phyloP scores from a whole-genome alignment of 1,140 invertebrate genomes.

The Tetraneura akinire region DNA sequence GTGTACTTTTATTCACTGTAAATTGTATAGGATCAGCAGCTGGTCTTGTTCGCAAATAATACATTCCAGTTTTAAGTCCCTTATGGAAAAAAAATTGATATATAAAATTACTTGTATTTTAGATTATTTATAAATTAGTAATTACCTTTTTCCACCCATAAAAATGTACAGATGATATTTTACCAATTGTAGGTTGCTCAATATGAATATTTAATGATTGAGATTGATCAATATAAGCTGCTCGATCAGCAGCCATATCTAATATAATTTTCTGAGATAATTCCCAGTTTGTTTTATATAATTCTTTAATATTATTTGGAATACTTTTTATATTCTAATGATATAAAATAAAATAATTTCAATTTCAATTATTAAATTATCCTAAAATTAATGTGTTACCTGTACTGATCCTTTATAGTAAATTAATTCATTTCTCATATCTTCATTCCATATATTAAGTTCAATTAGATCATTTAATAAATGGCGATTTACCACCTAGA shows the following conservation, averaged over 20 bases:
- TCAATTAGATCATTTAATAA: conserved; percentile 91
- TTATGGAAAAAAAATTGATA: conserved; percentile 57
- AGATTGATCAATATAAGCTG: conserved; percentile 98
- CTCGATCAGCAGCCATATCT: conserved; percentile 97
- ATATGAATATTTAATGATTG: conserved; percentile 98
- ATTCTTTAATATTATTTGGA: conserved; percentile 82
- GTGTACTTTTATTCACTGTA: conserved; percentile 90
- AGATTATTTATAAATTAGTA: conserved; percentile 11
- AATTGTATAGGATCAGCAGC: conserved; percentile 96
- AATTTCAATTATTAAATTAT: background rate
- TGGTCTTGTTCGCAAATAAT: conserved; percentile 95
- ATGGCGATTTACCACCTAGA: conserved; percentile 95
- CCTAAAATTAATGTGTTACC: background rate
- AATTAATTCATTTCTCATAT: conserved; percentile 96
- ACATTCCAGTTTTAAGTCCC: conserved; percentile 99
- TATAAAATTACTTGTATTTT: background rate
- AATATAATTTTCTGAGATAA: conserved; percentile 92
- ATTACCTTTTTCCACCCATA: conserved; percentile 90
- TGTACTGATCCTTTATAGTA: conserved; percentile 90
- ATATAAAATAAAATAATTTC: conserved; percentile 54
- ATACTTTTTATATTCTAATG: conserved; percentile 81
- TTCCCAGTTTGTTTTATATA: conserved; percentile 99
- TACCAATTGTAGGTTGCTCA: conserved; percentile 88
- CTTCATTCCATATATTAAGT: conserved; percentile 86
- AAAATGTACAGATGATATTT: conserved; percentile 97